Evolutionary conservation across 2,113 vertebrate species (phyloP).

Genomic region (Hippocampus comes): DNA sequence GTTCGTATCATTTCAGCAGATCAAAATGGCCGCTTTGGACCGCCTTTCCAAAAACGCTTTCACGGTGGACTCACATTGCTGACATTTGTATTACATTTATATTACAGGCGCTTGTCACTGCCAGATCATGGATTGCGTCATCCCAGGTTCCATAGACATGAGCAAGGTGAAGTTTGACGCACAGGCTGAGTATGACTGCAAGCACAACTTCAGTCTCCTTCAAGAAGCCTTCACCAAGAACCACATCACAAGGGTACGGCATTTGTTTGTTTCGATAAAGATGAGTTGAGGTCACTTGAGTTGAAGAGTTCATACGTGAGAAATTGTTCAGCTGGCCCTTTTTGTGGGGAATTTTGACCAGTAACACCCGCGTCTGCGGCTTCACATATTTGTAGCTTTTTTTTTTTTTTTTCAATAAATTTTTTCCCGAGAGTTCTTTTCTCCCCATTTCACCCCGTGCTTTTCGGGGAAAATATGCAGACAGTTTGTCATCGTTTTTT

Average conservation of each 20-base stretch:
- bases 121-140: conserved; percentile 69
- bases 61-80: neutral
- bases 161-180: conserved; percentile 66
- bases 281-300: too few relatives aligned
- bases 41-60: neutral
- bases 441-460: too few relatives aligned
- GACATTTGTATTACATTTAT: neutral
- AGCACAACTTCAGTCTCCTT: conserved; percentile 70
- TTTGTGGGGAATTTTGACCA: neutral
- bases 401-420: too few relatives aligned
- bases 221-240: conserved; percentile 50
- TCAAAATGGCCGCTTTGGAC: neutral
- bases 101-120: conserved; percentile 67
- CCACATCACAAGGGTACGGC: conserved; percentile 54
- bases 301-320: neutral
- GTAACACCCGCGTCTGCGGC: too few relatives aligned
- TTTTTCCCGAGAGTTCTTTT: too few relatives aligned
- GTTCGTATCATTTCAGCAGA: conserved; percentile 58
- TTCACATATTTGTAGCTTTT: too few relatives aligned
- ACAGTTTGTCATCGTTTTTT: too few relatives aligned
- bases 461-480: too few relatives aligned
- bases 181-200: conserved; percentile 50
- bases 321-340: neutral
- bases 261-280: neutral
- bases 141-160: conserved; percentile 67